Percentiles rank a stretch among this genome's conserved stretches.
Conservation (phyloP, 2,113 vertebrate species). For the Rynchops niger region DNA sequence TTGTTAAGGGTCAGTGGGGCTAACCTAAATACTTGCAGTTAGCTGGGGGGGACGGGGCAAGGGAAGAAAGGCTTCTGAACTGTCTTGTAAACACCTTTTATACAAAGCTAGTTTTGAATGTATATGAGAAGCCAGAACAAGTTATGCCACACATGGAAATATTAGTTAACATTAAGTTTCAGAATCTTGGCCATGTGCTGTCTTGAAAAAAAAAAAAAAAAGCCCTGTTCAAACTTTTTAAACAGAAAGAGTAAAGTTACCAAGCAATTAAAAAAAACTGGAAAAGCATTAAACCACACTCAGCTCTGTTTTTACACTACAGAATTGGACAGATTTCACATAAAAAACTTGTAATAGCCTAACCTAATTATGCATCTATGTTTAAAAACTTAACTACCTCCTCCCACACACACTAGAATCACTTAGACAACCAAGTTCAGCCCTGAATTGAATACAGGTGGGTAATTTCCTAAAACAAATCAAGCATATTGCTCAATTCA, state of each 20-base stretch:
- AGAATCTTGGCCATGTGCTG: not conserved
- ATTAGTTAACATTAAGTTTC: not conserved
- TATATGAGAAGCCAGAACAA: not conserved
- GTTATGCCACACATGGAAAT: not conserved
- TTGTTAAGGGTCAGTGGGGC: not conserved
- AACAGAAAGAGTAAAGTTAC: not conserved
- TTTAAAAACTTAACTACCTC: not conserved
- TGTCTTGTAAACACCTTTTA: not conserved
- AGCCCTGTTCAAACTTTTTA: not conserved
- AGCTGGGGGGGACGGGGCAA: not conserved
- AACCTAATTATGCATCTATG: not conserved
- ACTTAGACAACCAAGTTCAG: not conserved
- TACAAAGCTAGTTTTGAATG: not conserved
- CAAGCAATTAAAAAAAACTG: not conserved
- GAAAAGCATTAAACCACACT: not conserved
- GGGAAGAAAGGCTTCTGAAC: not conserved
- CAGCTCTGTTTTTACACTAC: not conserved
- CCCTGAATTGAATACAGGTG: not conserved
- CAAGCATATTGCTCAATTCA: not conserved
- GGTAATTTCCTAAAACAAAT: not conserved
- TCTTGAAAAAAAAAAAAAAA: not conserved
- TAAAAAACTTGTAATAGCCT: not conserved
- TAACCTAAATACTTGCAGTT: not conserved
- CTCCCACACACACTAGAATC: not conserved
- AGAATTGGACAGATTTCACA: not conserved